Percentiles rank a stretch among this genome's conserved stretches.
These are phyloP conservation scores for Bradysia coprophila DNA, from an alignment of 1,140 invertebrate species.

Conservation along the genomic window DNA sequence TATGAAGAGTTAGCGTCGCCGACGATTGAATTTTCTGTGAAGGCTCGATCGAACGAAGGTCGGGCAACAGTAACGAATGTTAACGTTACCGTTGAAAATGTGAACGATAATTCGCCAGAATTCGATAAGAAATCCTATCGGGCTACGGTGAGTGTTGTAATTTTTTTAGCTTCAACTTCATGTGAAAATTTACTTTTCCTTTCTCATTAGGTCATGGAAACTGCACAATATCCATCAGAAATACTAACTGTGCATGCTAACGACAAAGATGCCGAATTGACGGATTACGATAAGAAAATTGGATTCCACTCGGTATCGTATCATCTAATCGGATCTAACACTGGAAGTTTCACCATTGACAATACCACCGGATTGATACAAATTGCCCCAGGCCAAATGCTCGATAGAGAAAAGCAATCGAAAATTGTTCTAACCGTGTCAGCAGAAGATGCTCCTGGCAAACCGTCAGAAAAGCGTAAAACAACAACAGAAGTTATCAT, in stretches of 20 bases:
- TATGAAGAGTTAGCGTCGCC: slow-evolving; percentile 48
- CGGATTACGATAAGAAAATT: slow-evolving; percentile 33
- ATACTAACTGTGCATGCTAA: slow-evolving; percentile 47
- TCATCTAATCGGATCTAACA: slow-evolving; percentile 45
- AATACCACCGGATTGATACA: slow-evolving; percentile 41
- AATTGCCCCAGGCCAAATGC: slow-evolving; percentile 42
- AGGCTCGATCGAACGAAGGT: slow-evolving; percentile 47
- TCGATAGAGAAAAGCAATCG: slow-evolving; percentile 58
- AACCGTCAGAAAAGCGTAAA: slow-evolving; percentile 37
- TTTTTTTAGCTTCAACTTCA: too few relatives aligned
- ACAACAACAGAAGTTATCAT: slow-evolving; percentile 41
- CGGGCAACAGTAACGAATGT: slow-evolving; percentile 43
- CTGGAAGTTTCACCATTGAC: slow-evolving; percentile 50
- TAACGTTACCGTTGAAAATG: slow-evolving; percentile 50
- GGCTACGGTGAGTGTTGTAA: too few relatives aligned
- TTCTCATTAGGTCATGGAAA: slow-evolving; percentile 36
- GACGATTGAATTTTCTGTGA: slow-evolving; percentile 48
- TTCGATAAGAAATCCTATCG: slow-evolving; percentile 51
- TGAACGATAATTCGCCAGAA: slow-evolving; percentile 61
- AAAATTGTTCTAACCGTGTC: slow-evolving; percentile 45
- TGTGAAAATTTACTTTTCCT: too few relatives aligned
- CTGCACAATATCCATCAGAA: slow-evolving; percentile 41
- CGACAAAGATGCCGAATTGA: slow-evolving; percentile 46
- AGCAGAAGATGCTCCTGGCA: slow-evolving; percentile 52
- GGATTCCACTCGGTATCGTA: slow-evolving; percentile 52